A percentile compares a stretch with the other conserved stretches of the same genome.
phyloP scores from a whole-genome alignment of 2,113 vertebrate genomes.

The Neodontobutis hainanensis region DNA sequence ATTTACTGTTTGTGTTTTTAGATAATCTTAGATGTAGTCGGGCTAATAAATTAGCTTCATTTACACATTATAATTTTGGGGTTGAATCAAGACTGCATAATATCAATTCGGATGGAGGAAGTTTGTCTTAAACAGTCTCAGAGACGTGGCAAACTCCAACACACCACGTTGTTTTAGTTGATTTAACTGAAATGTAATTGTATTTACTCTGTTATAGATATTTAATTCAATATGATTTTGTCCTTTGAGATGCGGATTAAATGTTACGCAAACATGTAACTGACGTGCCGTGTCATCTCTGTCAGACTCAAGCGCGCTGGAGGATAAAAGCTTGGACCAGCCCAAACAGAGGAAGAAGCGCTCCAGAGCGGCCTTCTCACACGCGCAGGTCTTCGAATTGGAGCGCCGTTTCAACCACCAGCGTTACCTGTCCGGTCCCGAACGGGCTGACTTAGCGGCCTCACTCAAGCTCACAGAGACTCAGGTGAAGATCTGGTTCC shows the following conservation, averaged over 20 bases:
- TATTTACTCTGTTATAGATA: no score
- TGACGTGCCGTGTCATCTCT: slow-evolving; percentile 6
- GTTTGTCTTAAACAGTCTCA: no score
- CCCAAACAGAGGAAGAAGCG: slow-evolving; percentile 97
- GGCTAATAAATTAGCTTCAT: no score
- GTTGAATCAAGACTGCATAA: no score
- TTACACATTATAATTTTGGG: no score
- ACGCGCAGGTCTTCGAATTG: slow-evolving; percentile 98
- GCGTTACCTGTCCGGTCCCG: slow-evolving; percentile 96
- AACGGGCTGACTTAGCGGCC: slow-evolving; percentile 95
- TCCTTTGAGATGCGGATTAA: no score
- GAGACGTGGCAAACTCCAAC: no score
- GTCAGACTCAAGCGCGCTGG: slow-evolving; percentile 73
- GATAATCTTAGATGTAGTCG: no score
- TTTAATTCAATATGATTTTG: no score
- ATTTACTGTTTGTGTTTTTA: not conserved
- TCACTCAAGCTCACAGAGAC: slow-evolving; percentile 98
- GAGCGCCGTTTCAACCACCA: slow-evolving; percentile 99
- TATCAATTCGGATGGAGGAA: no score
- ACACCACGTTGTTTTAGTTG: no score
- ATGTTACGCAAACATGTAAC: not conserved
- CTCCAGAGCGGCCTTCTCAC: slow-evolving; percentile 96
- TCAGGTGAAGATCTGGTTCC: slow-evolving; percentile 99
- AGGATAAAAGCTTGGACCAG: slow-evolving; percentile 76
- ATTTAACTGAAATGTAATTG: no score